Percentiles rank a stretch among this genome's conserved stretches.
Evolutionary conservation across 2,113 vertebrate genomes (phyloP).

Genomic region (Saccopteryx bilineata): DNA sequence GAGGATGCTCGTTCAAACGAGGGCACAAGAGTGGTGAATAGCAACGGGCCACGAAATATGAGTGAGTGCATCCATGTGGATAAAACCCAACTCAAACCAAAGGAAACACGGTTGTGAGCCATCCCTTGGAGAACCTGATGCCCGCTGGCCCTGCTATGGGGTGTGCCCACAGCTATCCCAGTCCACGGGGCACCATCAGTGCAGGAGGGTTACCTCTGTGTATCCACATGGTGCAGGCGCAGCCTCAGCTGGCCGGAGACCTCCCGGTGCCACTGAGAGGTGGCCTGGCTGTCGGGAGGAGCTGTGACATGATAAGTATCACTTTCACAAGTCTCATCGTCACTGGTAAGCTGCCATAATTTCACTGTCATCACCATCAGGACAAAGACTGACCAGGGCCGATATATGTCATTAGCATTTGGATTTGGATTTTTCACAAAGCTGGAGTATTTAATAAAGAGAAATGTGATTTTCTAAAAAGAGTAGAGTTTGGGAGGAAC

Average conservation of each 20-base stretch:
- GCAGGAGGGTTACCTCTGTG: background rate
- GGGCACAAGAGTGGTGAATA: background rate
- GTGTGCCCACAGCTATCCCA: too few relatives aligned
- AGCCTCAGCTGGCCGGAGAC: background rate
- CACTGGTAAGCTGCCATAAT: too few relatives aligned
- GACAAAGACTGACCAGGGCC: background rate
- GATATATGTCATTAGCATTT: background rate
- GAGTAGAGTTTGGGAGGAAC: background rate
- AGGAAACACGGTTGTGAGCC: background rate
- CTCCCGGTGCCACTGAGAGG: too few relatives aligned
- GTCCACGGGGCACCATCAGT: background rate
- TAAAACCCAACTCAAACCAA: background rate
- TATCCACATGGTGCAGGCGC: background rate
- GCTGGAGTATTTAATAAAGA: background rate
- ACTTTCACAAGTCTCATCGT: background rate
- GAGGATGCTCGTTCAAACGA: background rate
- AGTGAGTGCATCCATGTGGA: too few relatives aligned
- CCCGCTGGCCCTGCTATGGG: background rate
- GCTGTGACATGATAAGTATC: fast-evolving
- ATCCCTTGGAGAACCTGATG: background rate
- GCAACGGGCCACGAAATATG: background rate
- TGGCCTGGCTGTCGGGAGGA: too few relatives aligned
- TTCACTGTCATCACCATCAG: background rate
- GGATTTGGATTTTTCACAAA: background rate
- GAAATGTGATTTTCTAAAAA: background rate